Evolutionary conservation across 2,888 invertebrate genomes (phyloP).

Genomic region (Andricus quercusramuli): DNA sequence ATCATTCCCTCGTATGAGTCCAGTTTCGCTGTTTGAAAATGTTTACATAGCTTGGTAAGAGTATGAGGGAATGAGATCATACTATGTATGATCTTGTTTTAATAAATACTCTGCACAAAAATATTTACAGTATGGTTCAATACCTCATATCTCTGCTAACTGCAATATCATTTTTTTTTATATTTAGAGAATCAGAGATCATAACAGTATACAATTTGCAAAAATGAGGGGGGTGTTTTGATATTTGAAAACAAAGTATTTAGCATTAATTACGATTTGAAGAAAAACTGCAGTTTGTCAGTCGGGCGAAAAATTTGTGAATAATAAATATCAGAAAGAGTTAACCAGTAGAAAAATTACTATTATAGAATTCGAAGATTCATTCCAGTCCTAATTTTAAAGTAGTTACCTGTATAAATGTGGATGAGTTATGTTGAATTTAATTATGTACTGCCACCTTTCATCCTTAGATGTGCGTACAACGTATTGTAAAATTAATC

Average conservation of each 20-base stretch:
- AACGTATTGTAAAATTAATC: conserved; percentile 30
- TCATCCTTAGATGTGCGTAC: conserved; percentile 29
- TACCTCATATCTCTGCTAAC: neutral
- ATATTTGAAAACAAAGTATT: conserved; percentile 8
- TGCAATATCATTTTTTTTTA: neutral
- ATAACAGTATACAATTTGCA: neutral
- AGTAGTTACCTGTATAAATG: conserved; percentile 6
- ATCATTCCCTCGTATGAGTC: conserved; percentile 40
- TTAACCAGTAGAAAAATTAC: neutral
- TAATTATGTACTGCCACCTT: conserved; percentile 23
- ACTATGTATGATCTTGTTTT: conserved; percentile 34
- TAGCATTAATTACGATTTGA: neutral
- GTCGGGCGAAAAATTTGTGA: neutral
- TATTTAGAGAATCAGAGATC: neutral
- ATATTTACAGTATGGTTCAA: conserved; percentile 9
- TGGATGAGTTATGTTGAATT: neutral
- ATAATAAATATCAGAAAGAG: neutral
- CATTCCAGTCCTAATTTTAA: conserved; percentile 35
- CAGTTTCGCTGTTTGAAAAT: conserved; percentile 20
- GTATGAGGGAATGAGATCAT: conserved; percentile 15
- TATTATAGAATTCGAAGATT: conserved; percentile 3
- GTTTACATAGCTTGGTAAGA: conserved; percentile 2
- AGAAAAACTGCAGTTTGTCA: neutral
- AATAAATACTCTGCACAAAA: conserved; percentile 38
- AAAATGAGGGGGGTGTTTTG: neutral